Base-by-base conservation (phyloP, 2,797 vertebrate species). In the Phylloscopus collybita region DNA sequence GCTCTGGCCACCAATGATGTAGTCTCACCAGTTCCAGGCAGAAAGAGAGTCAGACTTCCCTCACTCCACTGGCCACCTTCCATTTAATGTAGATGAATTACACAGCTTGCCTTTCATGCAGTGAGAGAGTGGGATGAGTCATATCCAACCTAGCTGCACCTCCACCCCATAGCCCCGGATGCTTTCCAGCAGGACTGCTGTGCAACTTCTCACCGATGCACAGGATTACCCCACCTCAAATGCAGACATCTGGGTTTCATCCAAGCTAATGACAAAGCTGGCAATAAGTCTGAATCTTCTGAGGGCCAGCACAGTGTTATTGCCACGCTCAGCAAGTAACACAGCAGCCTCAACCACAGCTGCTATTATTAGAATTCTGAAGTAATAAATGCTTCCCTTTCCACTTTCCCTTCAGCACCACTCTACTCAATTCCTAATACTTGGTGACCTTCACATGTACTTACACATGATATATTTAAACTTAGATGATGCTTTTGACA, bases 241-340 rank as follows among this genome's bases (percentile, higher is more conserved):
- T 27, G 34, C 42, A 81, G 42, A 56, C 10, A 56, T 61, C 25
- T 90, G 86, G 80, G 62, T 70, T 74, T 81, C 59, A 84, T 74
- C 80, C 83, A 93, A 92, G 80, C 66, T 88, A 86, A 90, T 93
- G 90, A 90, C 82, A 92, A 91, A 93, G 36, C 70, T 93, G 69
- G 76, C 80, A 93, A 22, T 45, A 56, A 49, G 23, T 36, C 61
- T 60, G 36, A 76, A 32, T 67, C 30, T 88, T 83, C 53, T 53
- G 65, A 93, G 76, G 56, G 36, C 67, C 72, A 57, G 82, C 36
- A 51, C 49, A n/a, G 64, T 32, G 45, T 51, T 88, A 80, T 22
- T 80, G 74, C 54, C 67, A 59, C 60, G 29, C 34, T 91, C 81
- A 92, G 64, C 87, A 91, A 89, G 69, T 3, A 90, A 22, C 57